Conservation (phyloP, 35 echinoderm and acorn worm genomes). For the Diadema setosum region DNA sequence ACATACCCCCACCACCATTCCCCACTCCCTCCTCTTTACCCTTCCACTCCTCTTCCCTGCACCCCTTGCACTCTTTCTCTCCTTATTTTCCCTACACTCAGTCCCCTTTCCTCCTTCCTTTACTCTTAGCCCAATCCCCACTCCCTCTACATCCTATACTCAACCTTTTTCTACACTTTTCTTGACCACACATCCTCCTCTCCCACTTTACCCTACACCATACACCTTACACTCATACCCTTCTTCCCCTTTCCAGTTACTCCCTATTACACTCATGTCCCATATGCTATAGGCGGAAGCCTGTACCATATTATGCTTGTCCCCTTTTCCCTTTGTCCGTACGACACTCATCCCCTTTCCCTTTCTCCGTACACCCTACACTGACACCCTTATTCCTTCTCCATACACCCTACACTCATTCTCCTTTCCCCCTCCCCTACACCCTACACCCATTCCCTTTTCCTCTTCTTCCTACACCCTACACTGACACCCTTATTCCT, state of each 20-base stretch:
- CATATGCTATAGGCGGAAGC: no score
- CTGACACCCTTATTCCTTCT: not conserved
- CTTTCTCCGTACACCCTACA: not conserved
- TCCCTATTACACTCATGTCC: no score
- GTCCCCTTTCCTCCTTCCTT: not conserved
- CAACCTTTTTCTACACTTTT: not conserved
- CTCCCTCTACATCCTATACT: not conserved
- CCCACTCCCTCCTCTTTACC: not conserved
- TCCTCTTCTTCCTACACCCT: not conserved
- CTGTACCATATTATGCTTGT: no score
- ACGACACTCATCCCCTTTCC: not conserved
- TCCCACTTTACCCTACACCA: no score
- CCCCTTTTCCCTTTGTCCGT: not conserved
- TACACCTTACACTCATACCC: no score
- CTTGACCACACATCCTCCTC: no score
- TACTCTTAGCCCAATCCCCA: not conserved
- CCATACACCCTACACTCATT: not conserved
- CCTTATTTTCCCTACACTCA: not conserved
- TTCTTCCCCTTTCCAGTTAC: no score
- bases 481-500: not conserved
- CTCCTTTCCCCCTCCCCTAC: not conserved
- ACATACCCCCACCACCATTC: not conserved
- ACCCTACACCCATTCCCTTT: not conserved
- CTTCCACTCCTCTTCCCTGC: not conserved
- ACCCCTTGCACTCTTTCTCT: not conserved